A percentile compares a stretch with the other conserved stretches of the same genome.
phyloP scores from a whole-genome alignment of 64 coral and sea anemone genomes.

The Stichodactyla mertensii region DNA sequence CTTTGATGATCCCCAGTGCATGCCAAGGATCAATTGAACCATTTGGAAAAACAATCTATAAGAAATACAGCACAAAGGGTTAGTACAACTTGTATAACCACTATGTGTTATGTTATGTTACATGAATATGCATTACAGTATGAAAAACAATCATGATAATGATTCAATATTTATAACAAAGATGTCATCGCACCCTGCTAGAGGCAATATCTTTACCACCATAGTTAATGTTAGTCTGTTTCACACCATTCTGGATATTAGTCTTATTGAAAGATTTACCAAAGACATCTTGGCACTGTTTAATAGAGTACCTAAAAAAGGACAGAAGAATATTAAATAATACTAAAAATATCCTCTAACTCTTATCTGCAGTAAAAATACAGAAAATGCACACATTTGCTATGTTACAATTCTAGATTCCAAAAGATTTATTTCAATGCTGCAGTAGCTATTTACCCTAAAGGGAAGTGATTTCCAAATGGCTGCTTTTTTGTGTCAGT shows the following conservation, averaged over 20 bases:
- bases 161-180: no score
- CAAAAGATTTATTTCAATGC: no score
- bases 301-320: constrained; percentile 64
- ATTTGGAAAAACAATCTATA: constrained; percentile 96
- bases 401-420: no score
- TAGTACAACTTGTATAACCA: not conserved
- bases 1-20: constrained; percentile 60
- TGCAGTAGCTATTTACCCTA: constrained; percentile 43
- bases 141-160: no score
- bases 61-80: not conserved
- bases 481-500: constrained; percentile 80
- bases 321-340: no score
- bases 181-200: constrained; percentile 40
- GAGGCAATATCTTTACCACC: constrained; percentile 78
- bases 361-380: no score
- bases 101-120: no score
- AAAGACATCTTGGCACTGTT: constrained; percentile 93
- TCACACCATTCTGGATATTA: constrained; percentile 71
- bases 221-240: constrained; percentile 93
- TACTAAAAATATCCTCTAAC: no score
- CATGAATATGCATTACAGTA: not conserved
- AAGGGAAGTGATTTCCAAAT: constrained; percentile 88
- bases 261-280: constrained; percentile 70
- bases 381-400: no score
- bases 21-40: constrained; percentile 99